These are phyloP conservation scores for Microchirus variegatus DNA, from an alignment of 2,797 vertebrate genomes.

Conservation along the genomic window DNA sequence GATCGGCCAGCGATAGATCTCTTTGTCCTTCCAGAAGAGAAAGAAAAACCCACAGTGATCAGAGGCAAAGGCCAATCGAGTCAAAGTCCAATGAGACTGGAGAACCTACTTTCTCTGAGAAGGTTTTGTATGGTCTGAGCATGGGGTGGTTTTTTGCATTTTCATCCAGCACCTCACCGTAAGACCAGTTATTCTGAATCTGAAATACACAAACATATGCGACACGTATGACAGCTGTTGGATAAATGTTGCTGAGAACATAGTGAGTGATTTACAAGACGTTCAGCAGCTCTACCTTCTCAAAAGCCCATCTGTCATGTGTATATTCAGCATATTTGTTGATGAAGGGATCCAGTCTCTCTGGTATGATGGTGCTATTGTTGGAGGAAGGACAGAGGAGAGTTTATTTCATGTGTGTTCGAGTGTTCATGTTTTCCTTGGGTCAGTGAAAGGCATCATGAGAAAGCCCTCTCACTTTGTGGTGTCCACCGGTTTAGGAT, in stretches of 20 bases:
- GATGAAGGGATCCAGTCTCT: slow-evolving; percentile 91
- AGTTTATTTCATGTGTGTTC: slow-evolving; percentile 14
- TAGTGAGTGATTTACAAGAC: background rate
- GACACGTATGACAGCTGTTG: background rate
- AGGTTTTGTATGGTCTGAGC: slow-evolving; percentile 96
- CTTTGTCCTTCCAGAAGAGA: slow-evolving; percentile 88
- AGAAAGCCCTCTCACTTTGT: slow-evolving; percentile 85
- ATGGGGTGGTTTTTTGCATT: slow-evolving; percentile 93
- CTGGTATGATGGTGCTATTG: slow-evolving; percentile 91
- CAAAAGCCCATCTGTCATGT: slow-evolving; percentile 95
- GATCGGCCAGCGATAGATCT: slow-evolving; percentile 97
- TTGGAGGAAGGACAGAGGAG: slow-evolving; percentile 20
- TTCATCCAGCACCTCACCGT: slow-evolving; percentile 90
- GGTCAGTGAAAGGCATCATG: background rate
- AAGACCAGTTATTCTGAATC: slow-evolving; percentile 97
- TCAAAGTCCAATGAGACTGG: background rate
- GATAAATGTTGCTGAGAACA: background rate
- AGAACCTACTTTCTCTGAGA: slow-evolving; percentile 90
- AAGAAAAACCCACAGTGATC: slow-evolving; percentile 1
- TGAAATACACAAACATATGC: slow-evolving; percentile 51
- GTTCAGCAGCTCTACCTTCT: slow-evolving; percentile 83
- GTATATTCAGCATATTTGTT: slow-evolving; percentile 94
- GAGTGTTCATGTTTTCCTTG: background rate
- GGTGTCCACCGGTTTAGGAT: slow-evolving; percentile 94
- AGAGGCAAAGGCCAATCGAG: background rate